phyloP scores from a whole-genome alignment of 2,888 invertebrate genomes.

The Oscheius onirici region DNA sequence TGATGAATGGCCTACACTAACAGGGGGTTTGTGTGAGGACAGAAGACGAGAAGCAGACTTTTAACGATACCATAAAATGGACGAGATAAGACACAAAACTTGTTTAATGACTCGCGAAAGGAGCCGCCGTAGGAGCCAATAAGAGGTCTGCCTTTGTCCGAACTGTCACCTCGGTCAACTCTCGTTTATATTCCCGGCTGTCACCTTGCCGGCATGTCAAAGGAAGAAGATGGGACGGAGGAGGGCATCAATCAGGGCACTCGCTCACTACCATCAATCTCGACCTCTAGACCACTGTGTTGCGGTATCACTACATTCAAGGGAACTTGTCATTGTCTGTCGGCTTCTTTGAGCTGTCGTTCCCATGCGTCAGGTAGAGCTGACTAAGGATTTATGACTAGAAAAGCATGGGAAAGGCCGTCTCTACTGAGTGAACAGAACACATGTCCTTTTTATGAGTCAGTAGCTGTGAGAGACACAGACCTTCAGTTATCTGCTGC shows the following conservation, averaged over 20 bases:
- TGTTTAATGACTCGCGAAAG: conserved; percentile 30
- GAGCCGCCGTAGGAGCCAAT: conserved; percentile 15
- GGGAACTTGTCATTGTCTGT: neutral
- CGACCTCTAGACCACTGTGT: conserved; percentile 7
- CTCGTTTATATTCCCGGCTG: conserved; percentile 7
- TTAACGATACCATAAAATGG: conserved; percentile 30
- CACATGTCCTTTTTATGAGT: neutral
- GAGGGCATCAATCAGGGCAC: conserved; percentile 28
- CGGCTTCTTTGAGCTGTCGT: conserved; percentile 25
- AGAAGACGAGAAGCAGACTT: neutral
- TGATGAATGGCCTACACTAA: conserved; percentile 24
- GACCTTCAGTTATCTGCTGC: conserved; percentile 20
- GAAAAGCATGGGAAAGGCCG: neutral
- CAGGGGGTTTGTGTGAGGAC: conserved; percentile 4
- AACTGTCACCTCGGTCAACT: conserved; percentile 12
- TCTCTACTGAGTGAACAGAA: neutral
- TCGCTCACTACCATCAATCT: conserved; percentile 29
- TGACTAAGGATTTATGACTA: neutral
- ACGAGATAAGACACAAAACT: conserved; percentile 29
- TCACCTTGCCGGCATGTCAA: conserved; percentile 21
- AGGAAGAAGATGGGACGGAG: conserved; percentile 6
- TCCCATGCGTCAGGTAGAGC: conserved; percentile 17
- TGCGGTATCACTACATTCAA: conserved; percentile 5
- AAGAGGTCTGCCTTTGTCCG: neutral
- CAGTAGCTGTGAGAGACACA: neutral